Conservation (phyloP, 2,888 invertebrate genomes). For the Ethmia dodecea region DNA sequence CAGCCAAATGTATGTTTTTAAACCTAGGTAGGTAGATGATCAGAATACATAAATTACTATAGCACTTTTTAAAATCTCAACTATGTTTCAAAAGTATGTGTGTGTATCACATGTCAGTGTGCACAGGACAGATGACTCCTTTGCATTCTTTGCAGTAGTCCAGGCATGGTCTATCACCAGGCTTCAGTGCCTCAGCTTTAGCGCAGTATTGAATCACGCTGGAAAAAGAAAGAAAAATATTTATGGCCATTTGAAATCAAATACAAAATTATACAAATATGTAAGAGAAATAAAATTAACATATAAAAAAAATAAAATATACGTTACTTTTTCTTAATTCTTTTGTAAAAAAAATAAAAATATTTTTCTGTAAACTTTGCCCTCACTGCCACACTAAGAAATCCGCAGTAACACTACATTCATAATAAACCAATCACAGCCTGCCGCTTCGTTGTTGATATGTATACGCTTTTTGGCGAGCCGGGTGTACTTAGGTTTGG, state of each 20-base stretch:
- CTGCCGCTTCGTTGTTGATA: too few species aligned
- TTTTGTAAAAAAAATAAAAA: not conserved
- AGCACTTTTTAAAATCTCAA: too few species aligned
- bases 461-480: too few species aligned
- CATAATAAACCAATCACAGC: too few species aligned
- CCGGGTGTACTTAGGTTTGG: too few species aligned
- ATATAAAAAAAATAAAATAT: not conserved
- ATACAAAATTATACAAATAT: not conserved
- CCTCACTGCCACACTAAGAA: not conserved
- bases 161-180: constrained; percentile 42
- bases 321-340: not conserved
- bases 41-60: too few species aligned
- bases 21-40: too few species aligned
- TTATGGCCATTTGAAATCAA: not conserved
- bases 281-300: not conserved
- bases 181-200: constrained; percentile 50
- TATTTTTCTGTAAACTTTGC: not conserved
- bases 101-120: not conserved
- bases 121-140: not conserved
- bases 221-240: constrained; percentile 17
- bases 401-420: not conserved
- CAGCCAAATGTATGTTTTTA: too few species aligned
- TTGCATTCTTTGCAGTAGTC: constrained; percentile 36
- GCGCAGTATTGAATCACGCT: constrained; percentile 59
- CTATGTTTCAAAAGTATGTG: too few species aligned